Conservation (phyloP, 2,888 invertebrate species). For the Xestia ashworthii region DNA sequence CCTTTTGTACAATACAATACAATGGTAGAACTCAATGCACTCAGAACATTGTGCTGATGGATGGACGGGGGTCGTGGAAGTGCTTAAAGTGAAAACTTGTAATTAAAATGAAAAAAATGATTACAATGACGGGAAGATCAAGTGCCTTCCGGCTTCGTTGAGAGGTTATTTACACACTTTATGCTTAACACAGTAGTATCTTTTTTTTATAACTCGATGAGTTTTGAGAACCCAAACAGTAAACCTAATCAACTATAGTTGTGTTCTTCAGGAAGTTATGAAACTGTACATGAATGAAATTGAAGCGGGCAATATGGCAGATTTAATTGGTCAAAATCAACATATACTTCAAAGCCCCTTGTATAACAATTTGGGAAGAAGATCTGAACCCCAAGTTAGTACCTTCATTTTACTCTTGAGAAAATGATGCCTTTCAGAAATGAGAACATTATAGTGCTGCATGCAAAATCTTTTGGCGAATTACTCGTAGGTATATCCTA, state of each 20-base stretch:
- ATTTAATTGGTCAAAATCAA: conserved; percentile 71
- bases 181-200: too few species aligned
- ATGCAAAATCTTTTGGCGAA: background rate
- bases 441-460: background rate
- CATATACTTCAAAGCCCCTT: conserved; percentile 69
- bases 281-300: conserved; percentile 63
- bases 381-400: conserved; percentile 72
- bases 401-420: background rate
- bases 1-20: too few species aligned
- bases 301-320: conserved; percentile 67
- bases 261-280: conserved; percentile 41
- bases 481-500: background rate
- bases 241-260: background rate
- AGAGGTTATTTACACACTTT: too few species aligned
- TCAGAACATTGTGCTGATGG: too few species aligned
- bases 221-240: background rate
- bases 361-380: conserved; percentile 75
- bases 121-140: too few species aligned
- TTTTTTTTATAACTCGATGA: too few species aligned
- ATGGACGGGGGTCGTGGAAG: too few species aligned
- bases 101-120: too few species aligned
- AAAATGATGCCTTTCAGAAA: background rate
- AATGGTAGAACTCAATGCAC: too few species aligned
- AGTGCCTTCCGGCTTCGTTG: too few species aligned
- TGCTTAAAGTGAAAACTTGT: too few species aligned